Conservation (phyloP, 2,797 vertebrate genomes). For the Pagetopsis macropterus region DNA sequence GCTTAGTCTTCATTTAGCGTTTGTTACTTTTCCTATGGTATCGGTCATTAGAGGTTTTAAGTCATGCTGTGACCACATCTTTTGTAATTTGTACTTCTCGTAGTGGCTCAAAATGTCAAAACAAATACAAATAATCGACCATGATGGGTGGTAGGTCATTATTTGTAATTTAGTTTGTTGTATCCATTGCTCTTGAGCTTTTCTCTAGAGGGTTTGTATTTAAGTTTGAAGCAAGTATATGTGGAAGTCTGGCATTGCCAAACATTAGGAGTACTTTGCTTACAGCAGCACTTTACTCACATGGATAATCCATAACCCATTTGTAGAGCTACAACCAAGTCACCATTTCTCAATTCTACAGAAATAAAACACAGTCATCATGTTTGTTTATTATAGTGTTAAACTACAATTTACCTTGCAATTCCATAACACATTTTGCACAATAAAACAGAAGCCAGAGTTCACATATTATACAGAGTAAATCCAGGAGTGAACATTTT, state of each 20-base stretch:
- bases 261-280: slow-evolving; percentile 6
- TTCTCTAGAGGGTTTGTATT: background rate
- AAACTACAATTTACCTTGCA: background rate
- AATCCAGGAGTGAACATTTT: background rate
- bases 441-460: background rate
- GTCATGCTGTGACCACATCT: background rate
- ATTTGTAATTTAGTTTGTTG: background rate
- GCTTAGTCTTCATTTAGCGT: background rate
- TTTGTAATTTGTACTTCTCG: background rate
- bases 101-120: slow-evolving; percentile 2
- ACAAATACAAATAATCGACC: background rate
- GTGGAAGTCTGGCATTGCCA: background rate
- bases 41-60: background rate
- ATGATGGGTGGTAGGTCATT: background rate
- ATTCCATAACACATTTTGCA: background rate
- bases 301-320: slow-evolving; percentile 32
- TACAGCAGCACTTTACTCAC: slow-evolving; percentile 13
- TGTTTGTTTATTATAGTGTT: background rate
- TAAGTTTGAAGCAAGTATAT: background rate
- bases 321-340: slow-evolving; percentile 10
- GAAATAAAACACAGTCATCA: background rate
- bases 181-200: background rate
- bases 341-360: background rate
- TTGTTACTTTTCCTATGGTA: background rate
- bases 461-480: background rate